Evolutionary conservation across 2,797 vertebrate genomes (phyloP), one percentile per base, ranked within the genome.

Genomic region (Mormyrops attenuatus): DNA sequence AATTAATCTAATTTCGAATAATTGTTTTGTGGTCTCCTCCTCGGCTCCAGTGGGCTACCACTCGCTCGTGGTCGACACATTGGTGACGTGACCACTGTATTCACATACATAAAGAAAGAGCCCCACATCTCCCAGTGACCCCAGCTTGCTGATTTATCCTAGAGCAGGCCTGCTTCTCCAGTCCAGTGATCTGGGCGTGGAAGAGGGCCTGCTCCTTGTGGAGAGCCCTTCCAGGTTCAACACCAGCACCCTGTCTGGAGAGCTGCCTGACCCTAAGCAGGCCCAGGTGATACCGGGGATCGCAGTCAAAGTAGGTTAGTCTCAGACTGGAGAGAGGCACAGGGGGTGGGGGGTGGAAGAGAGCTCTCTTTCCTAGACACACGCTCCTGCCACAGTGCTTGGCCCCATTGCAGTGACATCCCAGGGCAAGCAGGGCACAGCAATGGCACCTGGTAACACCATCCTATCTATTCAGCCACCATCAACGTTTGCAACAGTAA

Each of bases 231-330:
- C 9, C 50, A 84, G 86, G 9, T 49, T 57, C 41, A 6, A 34
- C 63, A 15, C 17, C 57, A 44, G 49, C n/a, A 55, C 11, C 47
- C 85, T 5, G 34, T 66, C 73, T 90, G 89, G 77, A 90, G 30
- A n/a, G 34, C 26, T 38, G 87, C 73, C 89, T 44, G 53, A 82
- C 89, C 73, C 63, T 87, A 26, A n/a, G 89, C 85, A 88, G 34
- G 85, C 57, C 26, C 22, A 22, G 50, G 20, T 55, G 85, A 50
- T 34, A 11, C 60, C 3, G 15, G 69, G 50, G 77, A 84, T 82
- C 22, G 52, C 86, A 15, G 87, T 66, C 86, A 3, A 13, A 17
- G 47, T 4, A 52, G 87, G 73, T 88, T 85, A 85, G 52, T 2
- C 66, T 80, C 69, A 88, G n/a, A 52, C 89, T 84, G 50, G 73